Conservation (phyloP, 2,113 vertebrate genomes). For the Varanus komodoensis region DNA sequence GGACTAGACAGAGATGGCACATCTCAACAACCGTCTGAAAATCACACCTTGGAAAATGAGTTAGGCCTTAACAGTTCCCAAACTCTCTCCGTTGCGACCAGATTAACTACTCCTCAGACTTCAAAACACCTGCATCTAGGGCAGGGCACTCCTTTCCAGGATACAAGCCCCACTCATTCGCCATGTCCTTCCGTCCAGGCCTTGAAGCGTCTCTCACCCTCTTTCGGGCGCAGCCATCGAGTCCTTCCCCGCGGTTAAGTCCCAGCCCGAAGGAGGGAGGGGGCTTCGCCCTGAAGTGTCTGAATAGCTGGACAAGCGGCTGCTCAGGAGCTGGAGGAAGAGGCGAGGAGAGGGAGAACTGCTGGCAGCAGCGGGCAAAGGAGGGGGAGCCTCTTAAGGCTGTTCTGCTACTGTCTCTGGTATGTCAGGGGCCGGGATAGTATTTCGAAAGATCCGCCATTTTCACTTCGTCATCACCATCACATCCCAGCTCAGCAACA, state of each 20-base stretch:
- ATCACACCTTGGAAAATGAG: neutral
- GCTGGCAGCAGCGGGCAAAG: neutral
- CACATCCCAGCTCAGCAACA: slow-evolving; percentile 67
- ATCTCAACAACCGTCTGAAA: neutral
- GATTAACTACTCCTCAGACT: neutral
- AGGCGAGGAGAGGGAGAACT: neutral
- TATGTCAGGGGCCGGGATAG: slow-evolving; percentile 88
- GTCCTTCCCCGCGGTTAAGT: neutral
- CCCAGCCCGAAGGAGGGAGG: neutral
- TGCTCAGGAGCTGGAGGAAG: neutral
- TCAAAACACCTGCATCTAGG: neutral
- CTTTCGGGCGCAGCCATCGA: neutral
- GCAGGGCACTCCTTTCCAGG: neutral
- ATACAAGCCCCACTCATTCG: neutral
- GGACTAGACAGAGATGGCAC: neutral
- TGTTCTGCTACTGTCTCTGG: slow-evolving; percentile 47
- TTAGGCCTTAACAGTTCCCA: neutral
- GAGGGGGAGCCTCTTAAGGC: slow-evolving; percentile 6
- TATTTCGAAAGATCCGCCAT: slow-evolving; percentile 99
- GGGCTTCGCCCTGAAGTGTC: neutral
- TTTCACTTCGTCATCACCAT: slow-evolving; percentile 92
- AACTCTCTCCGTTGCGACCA: neutral
- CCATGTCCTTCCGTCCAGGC: neutral
- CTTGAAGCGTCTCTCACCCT: neutral
- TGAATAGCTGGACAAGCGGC: neutral